Evolutionary conservation across 1,140 invertebrate genomes (phyloP).

Genomic region (Bombus polaris): DNA sequence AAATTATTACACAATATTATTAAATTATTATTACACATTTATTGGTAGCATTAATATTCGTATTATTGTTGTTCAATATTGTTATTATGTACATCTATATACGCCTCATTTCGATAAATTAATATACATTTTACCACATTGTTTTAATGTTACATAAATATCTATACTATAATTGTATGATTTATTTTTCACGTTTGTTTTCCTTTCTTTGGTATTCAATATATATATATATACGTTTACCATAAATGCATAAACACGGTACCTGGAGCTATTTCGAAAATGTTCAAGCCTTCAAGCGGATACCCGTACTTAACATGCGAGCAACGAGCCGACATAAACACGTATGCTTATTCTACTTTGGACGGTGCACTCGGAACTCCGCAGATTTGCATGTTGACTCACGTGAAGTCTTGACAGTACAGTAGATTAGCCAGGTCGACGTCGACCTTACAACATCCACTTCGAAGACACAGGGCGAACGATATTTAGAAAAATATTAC

Average conservation of each 20-base stretch:
- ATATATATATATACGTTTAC: background rate
- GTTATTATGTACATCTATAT: background rate
- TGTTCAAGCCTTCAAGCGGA: background rate
- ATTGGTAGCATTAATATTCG: background rate
- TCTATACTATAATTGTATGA: background rate
- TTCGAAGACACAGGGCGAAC: background rate
- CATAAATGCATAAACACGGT: background rate
- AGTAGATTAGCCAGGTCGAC: background rate
- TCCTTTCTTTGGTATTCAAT: background rate
- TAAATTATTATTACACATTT: background rate
- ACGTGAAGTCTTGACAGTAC: slow-evolving; percentile 8
- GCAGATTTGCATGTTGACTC: slow-evolving; percentile 30
- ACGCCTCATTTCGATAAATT: background rate
- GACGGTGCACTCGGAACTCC: slow-evolving; percentile 26
- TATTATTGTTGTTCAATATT: background rate
- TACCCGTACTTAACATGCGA: slow-evolving; percentile 21
- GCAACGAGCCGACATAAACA: slow-evolving; percentile 29
- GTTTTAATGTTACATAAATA: background rate
- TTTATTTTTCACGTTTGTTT: background rate
- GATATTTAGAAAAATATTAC: background rate
- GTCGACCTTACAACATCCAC: background rate
- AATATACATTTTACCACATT: no score
- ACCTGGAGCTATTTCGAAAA: background rate
- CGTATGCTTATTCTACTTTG: slow-evolving; percentile 17
- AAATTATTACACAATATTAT: background rate